Evolutionary conservation across 2,113 vertebrate genomes (phyloP).

Genomic region (Albula glossodonta): DNA sequence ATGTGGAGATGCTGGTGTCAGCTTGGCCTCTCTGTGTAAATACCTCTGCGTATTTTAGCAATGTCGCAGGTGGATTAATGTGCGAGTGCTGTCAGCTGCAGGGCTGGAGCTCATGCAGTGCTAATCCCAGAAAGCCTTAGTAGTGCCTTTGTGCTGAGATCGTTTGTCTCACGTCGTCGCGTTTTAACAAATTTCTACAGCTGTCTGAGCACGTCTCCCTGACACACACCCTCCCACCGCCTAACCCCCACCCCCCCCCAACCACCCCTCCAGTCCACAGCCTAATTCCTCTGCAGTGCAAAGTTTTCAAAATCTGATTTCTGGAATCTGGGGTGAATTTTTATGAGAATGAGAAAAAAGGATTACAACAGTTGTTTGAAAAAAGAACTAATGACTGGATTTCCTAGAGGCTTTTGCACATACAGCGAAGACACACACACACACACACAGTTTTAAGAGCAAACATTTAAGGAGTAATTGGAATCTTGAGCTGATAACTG

Average conservation of each 20-base stretch:
- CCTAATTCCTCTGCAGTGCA: constrained; percentile 72
- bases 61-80: constrained; percentile 95
- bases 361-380: no score
- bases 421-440: no score
- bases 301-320: constrained; percentile 67
- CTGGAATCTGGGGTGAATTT: constrained; percentile 74
- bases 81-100: constrained; percentile 88
- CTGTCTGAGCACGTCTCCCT: constrained; percentile 77
- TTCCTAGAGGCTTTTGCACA: not conserved
- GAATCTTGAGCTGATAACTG: no score
- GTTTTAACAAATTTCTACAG: constrained; percentile 99
- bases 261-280: constrained; percentile 63
- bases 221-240: no score
- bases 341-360: constrained; percentile 27
- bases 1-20: constrained; percentile 81
- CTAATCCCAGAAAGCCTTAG: constrained; percentile 96
- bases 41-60: constrained; percentile 93
- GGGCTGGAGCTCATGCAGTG: constrained; percentile 82
- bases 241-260: constrained; percentile 49
- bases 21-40: constrained; percentile 84
- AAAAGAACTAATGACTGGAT: constrained; percentile 34
- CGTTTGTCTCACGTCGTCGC: constrained; percentile 99
- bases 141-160: constrained; percentile 97
- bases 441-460: not conserved
- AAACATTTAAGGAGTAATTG: no score